Percentiles rank a stretch among this genome's conserved stretches.
Conservation (phyloP, 2,797 vertebrate genomes). For the Hapalemur alaotrensis region DNA sequence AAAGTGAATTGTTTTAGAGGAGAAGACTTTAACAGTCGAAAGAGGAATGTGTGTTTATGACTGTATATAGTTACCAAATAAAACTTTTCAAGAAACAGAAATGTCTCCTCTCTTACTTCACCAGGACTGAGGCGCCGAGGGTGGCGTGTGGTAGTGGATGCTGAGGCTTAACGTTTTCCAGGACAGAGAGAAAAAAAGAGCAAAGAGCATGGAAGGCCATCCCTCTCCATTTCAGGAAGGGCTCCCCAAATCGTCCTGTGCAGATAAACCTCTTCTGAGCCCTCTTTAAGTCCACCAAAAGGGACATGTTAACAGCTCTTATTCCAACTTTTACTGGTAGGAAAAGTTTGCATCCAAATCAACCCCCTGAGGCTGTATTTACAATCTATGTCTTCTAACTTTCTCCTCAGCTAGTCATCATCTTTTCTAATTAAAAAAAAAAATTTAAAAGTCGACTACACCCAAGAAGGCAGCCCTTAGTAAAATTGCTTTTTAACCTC, state of each 20-base stretch:
- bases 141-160: neutral
- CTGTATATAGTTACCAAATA: conserved; percentile 52
- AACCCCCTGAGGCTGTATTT: neutral
- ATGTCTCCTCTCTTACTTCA: neutral
- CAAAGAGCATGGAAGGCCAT: neutral
- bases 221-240: neutral
- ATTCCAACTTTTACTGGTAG: neutral
- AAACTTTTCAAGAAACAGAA: conserved; percentile 46
- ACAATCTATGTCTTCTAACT: neutral
- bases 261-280: neutral
- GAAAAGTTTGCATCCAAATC: neutral
- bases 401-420: conserved; percentile 12
- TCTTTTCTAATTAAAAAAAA: neutral
- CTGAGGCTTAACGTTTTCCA: neutral
- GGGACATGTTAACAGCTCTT: neutral
- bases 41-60: conserved; percentile 39
- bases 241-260: neutral
- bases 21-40: neutral
- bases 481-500: neutral
- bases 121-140: neutral
- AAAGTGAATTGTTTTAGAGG: conserved; percentile 15
- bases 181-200: neutral
- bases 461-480: neutral
- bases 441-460: neutral
- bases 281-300: neutral